Base-by-base conservation (phyloP, 2,113 vertebrate species). In the Tetraodon nigroviridis region DNA sequence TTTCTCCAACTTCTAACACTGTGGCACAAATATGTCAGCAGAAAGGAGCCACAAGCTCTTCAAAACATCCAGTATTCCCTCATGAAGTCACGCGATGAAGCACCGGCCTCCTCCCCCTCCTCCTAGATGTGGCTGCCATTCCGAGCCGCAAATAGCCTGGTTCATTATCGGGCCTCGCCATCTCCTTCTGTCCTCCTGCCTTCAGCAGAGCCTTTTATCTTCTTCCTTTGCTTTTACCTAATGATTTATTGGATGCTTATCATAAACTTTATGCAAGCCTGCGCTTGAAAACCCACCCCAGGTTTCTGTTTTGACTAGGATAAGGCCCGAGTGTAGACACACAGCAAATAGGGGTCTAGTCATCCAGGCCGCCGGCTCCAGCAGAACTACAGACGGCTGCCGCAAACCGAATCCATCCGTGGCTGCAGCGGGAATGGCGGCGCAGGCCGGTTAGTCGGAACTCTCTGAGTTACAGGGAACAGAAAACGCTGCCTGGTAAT, bases 11-110 rank as follows among this genome's bases (percentile, higher is more conserved):
- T 76, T 83, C 76, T 59, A 80, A 69, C 63, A 48, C 75, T 68
- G 58, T 79, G 78, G 71, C 75, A 83, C 71, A 83, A 74, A 83
- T 74, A 76, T 82, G 73, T 77, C 71, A 76, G 79, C 81, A 58
- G 78, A 66, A 77, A 63, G 3, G 67, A 78, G 72, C 77, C 61
- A 61, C 68, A 73, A 62, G 61, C 73, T 67, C 76, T 81, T 67
- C 75, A 77, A 81, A 85, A 71, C 58, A 74, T 37, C 71, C 69
- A 76, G 51, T 1, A 1, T 45, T 56, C 75, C 69, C 69, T 71
- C 69, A 5, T 58, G 7, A 61, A 81, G 76, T 88, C 84, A 85
- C 73, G 78, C 78, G 21, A 86, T 65, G 73, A 65, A 3, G 72
- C 47, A 55, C 58, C 5, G 20, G 22, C 22, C 24, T 5, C 24